These are phyloP conservation scores for Glyphotaelius pellucidus DNA, from an alignment of 2,888 invertebrate genomes.

Conservation along the genomic window DNA sequence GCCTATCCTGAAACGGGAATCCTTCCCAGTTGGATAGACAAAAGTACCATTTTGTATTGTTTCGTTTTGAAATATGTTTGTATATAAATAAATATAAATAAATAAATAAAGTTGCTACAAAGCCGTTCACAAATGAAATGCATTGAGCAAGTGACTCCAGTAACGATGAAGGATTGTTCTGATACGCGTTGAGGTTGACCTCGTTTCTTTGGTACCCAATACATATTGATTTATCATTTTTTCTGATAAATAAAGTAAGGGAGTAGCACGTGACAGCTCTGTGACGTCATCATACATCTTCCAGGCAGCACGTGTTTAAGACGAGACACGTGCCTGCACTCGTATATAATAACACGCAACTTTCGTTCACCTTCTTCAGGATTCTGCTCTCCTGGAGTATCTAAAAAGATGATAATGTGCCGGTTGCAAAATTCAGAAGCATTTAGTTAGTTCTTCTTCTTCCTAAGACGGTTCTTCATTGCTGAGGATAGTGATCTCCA, in stretches of 20 bases:
- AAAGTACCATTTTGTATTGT: no score
- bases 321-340: neutral
- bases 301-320: neutral
- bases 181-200: neutral
- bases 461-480: no score
- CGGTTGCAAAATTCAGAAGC: neutral
- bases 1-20: no score
- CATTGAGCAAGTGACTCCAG: no score
- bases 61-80: no score
- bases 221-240: neutral
- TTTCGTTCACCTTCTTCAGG: neutral
- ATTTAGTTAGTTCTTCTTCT: no score
- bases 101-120: no score
- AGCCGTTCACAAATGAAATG: no score
- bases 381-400: neutral
- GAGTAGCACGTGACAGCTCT: neutral
- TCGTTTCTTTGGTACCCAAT: neutral
- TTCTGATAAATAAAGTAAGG: neutral
- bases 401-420: neutral
- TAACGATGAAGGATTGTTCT: no score
- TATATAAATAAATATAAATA: no score
- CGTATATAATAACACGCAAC: neutral
- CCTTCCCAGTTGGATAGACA: no score
- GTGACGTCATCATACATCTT: neutral
- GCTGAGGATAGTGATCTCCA: no score